A percentile compares a stretch with the other conserved stretches of the same genome.
Evolutionary conservation across 1,140 invertebrate genomes (phyloP).

Genomic region (Gryon sp.): DNA sequence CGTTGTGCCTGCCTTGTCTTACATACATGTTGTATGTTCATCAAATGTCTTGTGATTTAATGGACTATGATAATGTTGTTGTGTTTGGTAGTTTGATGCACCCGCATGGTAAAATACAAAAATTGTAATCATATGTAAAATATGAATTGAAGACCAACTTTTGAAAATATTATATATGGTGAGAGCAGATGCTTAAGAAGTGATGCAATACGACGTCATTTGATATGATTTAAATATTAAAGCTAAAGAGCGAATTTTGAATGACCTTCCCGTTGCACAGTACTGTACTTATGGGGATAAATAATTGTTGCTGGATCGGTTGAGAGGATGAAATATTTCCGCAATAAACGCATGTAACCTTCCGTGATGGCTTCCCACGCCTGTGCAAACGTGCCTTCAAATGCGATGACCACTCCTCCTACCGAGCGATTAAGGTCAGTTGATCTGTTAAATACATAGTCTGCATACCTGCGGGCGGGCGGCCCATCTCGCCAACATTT

Average conservation of each 20-base stretch:
- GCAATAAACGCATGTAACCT: slow-evolving; percentile 70
- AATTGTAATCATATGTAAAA: too few species aligned
- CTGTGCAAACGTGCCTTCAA: slow-evolving; percentile 45
- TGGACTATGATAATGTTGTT: slow-evolving; percentile 55
- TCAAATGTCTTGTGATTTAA: slow-evolving; percentile 54
- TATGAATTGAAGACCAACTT: too few species aligned
- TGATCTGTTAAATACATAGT: slow-evolving; percentile 60
- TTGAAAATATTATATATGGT: too few species aligned
- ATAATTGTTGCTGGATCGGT: slow-evolving; percentile 63
- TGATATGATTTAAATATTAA: too few species aligned
- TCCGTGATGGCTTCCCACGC: slow-evolving; percentile 70
- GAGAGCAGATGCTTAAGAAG: too few species aligned
- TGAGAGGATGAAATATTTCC: slow-evolving; percentile 73
- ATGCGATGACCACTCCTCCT: slow-evolving; percentile 59
- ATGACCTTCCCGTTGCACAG: slow-evolving; percentile 35
- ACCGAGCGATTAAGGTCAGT: slow-evolving; percentile 47
- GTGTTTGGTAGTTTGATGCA: slow-evolving; percentile 44
- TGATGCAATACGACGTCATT: too few species aligned
- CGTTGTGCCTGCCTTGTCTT: slow-evolving; percentile 20
- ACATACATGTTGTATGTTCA: slow-evolving; percentile 44
- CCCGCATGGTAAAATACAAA: slow-evolving; percentile 26
- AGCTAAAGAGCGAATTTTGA: slow-evolving; percentile 45
- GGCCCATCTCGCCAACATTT: slow-evolving; percentile 29
- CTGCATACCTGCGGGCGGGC: slow-evolving; percentile 31
- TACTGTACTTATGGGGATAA: slow-evolving; percentile 67